phyloP scores from a whole-genome alignment of 1,140 invertebrate genomes.

The Acromyrmex heyeri region DNA sequence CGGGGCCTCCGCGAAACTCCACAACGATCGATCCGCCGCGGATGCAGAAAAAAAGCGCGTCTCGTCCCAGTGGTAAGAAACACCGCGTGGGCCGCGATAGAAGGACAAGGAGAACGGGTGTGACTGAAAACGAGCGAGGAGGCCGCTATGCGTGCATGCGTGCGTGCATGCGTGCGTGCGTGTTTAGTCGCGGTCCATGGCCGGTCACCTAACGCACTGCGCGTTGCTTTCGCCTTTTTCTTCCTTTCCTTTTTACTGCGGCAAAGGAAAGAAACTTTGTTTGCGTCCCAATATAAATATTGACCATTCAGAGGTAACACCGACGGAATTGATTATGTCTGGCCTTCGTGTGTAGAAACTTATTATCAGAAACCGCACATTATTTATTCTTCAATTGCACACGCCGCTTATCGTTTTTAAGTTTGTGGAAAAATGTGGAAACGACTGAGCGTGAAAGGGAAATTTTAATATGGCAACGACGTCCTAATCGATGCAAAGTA shows the following conservation, averaged over 20 bases:
- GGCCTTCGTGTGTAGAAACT: background rate
- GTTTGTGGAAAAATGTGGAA: background rate
- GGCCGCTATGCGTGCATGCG: slow-evolving; percentile 6
- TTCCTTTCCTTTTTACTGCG: slow-evolving; percentile 19
- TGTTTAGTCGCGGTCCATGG: slow-evolving; percentile 49
- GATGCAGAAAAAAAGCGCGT: slow-evolving; percentile 38
- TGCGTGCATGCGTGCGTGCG: background rate
- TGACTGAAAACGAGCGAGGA: slow-evolving; percentile 62
- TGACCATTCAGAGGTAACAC: slow-evolving; percentile 10
- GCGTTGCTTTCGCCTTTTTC: slow-evolving; percentile 46
- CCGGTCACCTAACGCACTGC: slow-evolving; percentile 48
- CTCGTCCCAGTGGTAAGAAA: slow-evolving; percentile 26
- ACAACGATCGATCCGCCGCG: slow-evolving; percentile 35
- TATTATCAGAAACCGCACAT: background rate
- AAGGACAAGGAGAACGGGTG: slow-evolving; percentile 69
- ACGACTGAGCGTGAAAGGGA: background rate
- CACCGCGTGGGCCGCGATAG: slow-evolving; percentile 60
- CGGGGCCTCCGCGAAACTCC: background rate
- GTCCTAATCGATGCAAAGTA: background rate
- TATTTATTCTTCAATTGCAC: background rate
- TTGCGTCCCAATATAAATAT: slow-evolving; percentile 50
- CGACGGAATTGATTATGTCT: slow-evolving; percentile 2
- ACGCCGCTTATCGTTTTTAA: background rate
- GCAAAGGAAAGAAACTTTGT: slow-evolving; percentile 1
- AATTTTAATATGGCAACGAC: slow-evolving; percentile 5